Base-by-base conservation (phyloP, 2,888 invertebrate genomes). In the Cantharis nigra region DNA sequence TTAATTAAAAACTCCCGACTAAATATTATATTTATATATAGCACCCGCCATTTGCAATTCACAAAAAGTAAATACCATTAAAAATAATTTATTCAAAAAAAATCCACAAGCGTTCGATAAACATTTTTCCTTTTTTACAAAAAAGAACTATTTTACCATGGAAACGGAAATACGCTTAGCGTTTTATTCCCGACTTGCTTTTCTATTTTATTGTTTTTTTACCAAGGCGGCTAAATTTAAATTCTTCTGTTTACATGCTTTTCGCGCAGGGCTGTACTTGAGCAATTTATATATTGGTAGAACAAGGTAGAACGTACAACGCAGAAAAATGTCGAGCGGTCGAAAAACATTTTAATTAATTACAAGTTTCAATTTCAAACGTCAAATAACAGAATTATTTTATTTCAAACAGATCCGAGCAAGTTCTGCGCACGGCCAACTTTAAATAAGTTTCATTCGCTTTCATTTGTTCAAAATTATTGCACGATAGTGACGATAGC, bases 21-120 rank as follows among this genome's bases (percentile, higher is more conserved):
- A 86, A 86, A 86, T 86, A 86, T 85, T 87, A 87, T 87, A 87
- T 88, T 87, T 87, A 88, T 87, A 87, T 88, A 86, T 88, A 88
- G 87, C 86, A 83, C 83, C 83, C 87, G 87, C 88, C 87, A 88
- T 88, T 88, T 88, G 87, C 87, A 87, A 87, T 87, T 81, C 85
- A 78, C 79, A 78, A 75, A 78, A 67, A 16, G 63, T 75, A 75
- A 78, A 75, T 78, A 75, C 70, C 72, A 75, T 75, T 75, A 71
- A 75, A 63, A 75, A 71, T 65, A 67, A 71, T 75, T 69, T 63
- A 69, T 63, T 63, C 70, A 63, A 70, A 69, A 30, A 62, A 69
- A 70, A 23, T 67, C 18, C 13, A 20, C 20, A 67, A 13, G 23
- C 18, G 65, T 67, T 23, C 26, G 20, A 67, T 67, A 67, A 67